A percentile compares a stretch with the other conserved stretches of the same genome.
Evolutionary conservation across 2,113 vertebrate genomes (phyloP).

Genomic region (Mirounga angustirostris): DNA sequence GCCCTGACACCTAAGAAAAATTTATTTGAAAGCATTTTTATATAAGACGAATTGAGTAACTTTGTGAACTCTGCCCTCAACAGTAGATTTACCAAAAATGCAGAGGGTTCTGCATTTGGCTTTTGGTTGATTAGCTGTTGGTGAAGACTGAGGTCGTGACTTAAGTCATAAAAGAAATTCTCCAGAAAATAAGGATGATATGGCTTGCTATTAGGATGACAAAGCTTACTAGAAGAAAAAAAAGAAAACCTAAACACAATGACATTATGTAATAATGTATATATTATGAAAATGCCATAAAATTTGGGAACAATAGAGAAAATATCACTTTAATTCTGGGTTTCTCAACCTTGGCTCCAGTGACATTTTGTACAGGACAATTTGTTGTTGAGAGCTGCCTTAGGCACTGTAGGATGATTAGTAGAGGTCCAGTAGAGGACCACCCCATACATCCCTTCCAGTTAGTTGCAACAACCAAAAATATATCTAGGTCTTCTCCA

Average conservation of each 20-base stretch:
- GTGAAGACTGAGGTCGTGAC: neutral
- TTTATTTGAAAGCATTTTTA: neutral
- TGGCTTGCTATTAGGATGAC: neutral
- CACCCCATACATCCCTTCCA: neutral
- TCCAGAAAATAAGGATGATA: neutral
- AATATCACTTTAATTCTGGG: neutral
- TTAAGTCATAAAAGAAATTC: conserved; percentile 8
- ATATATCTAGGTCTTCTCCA: neutral
- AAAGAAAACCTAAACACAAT: neutral
- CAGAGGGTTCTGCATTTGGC: neutral
- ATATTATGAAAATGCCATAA: neutral
- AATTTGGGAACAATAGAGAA: neutral
- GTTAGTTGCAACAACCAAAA: neutral
- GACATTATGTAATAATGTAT: neutral
- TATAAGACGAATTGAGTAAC: neutral
- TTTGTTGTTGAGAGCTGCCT: neutral
- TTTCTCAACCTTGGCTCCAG: neutral
- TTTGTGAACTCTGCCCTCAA: neutral
- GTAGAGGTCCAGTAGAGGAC: neutral
- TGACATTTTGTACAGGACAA: neutral
- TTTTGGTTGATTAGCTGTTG: neutral
- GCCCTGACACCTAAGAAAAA: neutral
- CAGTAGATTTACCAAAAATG: neutral
- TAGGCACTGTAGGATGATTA: accelerated
- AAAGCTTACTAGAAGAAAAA: neutral